Evolutionary conservation across 1,140 invertebrate genomes (phyloP).

Genomic region (Ostrea denselamellosa): DNA sequence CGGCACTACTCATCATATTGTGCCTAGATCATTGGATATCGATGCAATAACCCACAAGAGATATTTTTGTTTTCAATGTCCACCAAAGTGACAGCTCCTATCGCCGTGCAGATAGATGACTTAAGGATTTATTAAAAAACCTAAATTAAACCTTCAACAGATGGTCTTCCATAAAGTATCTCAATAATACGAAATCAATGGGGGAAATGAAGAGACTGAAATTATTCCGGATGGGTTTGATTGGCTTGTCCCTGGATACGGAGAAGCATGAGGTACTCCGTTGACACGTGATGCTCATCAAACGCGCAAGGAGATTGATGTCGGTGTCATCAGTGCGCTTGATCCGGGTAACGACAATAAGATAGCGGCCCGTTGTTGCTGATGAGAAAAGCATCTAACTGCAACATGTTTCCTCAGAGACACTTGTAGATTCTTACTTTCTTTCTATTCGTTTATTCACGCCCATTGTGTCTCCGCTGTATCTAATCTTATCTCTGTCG

Average conservation of each 20-base stretch:
- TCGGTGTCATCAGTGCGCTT: neutral
- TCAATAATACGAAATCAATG: slow-evolving; percentile 36
- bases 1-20: neutral
- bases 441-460: neutral
- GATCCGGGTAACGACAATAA: slow-evolving; percentile 2
- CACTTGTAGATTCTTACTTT: neutral
- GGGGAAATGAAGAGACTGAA: slow-evolving; percentile 2
- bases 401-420: neutral
- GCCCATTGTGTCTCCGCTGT: neutral
- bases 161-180: slow-evolving; percentile 7
- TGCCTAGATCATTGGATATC: slow-evolving; percentile 1
- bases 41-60: neutral
- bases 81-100: neutral
- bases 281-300: slow-evolving; percentile 18
- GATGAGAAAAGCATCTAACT: slow-evolving; percentile 19
- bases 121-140: slow-evolving; percentile 7
- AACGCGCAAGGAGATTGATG: slow-evolving; percentile 13
- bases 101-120: slow-evolving; percentile 14
- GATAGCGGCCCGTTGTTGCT: neutral
- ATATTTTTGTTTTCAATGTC: neutral
- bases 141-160: slow-evolving; percentile 35
- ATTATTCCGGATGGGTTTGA: slow-evolving; percentile 34
- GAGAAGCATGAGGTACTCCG: neutral
- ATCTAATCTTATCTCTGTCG: slow-evolving; percentile 2
- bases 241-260: slow-evolving; percentile 23